phyloP scores from a whole-genome alignment of 2,888 invertebrate species.

The Catocala nupta region DNA sequence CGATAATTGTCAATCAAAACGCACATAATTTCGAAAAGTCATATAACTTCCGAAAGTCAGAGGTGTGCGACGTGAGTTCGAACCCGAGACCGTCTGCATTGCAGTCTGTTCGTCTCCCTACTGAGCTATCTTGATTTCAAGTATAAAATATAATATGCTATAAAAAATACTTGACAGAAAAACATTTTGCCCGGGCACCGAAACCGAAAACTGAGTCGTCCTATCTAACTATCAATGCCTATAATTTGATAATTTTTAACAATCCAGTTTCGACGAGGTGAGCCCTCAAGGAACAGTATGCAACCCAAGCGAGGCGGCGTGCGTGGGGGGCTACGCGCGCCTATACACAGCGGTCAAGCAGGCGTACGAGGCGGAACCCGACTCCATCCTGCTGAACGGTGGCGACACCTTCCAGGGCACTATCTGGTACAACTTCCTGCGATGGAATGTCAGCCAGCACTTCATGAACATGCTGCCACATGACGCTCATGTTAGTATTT shows the following conservation, averaged over 20 bases:
- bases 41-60: no score
- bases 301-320: conserved; percentile 74
- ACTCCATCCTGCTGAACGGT: conserved; percentile 89
- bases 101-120: no score
- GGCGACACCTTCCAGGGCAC: conserved; percentile 91
- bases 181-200: no score
- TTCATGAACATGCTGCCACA: conserved; percentile 93
- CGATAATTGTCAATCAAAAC: no score
- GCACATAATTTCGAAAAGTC: no score
- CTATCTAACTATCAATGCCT: no score
- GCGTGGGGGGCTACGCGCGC: conserved; percentile 91
- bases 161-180: no score
- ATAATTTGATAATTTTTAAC: neutral
- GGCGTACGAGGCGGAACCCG: conserved; percentile 85
- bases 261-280: conserved; percentile 88
- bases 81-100: no score
- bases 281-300: conserved; percentile 87
- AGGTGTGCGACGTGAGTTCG: no score
- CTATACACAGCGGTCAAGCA: conserved; percentile 87
- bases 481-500: conserved; percentile 90
- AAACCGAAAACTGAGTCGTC: no score
- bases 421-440: conserved; percentile 92
- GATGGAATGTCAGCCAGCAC: conserved; percentile 91
- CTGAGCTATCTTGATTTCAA: no score
- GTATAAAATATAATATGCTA: no score